Percentiles rank a stretch among this genome's conserved stretches.
Conservation (phyloP, 2,113 vertebrate species). For the Gnathonemus longibarbis region DNA sequence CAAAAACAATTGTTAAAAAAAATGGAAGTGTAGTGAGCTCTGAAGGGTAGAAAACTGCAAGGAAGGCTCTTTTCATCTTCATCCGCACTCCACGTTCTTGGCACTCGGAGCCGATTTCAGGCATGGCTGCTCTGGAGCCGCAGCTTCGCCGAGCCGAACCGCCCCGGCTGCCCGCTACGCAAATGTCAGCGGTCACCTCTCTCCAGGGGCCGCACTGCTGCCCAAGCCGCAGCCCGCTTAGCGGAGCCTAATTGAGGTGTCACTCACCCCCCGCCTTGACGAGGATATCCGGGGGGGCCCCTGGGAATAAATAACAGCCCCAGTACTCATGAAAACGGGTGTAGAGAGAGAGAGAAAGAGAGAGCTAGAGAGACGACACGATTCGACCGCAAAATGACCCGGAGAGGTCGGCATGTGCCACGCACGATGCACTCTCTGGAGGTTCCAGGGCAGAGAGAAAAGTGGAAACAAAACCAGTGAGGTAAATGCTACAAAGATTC, state of each 20-base stretch:
- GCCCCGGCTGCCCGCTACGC: background rate
- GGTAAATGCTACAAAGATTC: background rate
- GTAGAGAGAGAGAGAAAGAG: background rate
- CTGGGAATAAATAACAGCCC: background rate
- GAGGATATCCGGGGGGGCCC: background rate
- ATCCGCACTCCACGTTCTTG: background rate
- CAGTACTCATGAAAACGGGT: background rate
- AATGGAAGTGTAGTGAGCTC: background rate
- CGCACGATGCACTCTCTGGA: background rate
- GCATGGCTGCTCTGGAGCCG: slow-evolving; percentile 1
- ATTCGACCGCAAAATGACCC: background rate
- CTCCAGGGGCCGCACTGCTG: slow-evolving; percentile 36
- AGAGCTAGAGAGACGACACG: background rate
- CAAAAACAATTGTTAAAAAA: background rate
- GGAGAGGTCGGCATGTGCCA: background rate
- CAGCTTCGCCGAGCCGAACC: background rate
- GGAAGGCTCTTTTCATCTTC: background rate
- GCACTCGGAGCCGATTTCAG: slow-evolving; percentile 35
- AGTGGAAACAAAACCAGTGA: background rate
- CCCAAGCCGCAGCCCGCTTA: slow-evolving; percentile 44
- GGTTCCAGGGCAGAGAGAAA: background rate
- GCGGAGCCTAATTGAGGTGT: slow-evolving; percentile 52
- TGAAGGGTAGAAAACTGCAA: background rate
- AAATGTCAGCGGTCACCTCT: slow-evolving; percentile 32
- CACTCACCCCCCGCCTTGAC: slow-evolving; percentile 28